phyloP scores from a whole-genome alignment of 2,113 vertebrate genomes.

The rabbit (Oryctolagus cuniculus) region mOryCun1.1 NC_091443.1:102683501-102684000 shows the following conservation, averaged over 20 bases:
- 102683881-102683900: no score
- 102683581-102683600: not conserved
- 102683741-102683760: not conserved
- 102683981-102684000: no score
- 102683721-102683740: not conserved
- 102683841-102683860: not conserved
- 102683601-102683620: not conserved
- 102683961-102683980: no score
- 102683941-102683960: no score
- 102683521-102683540: not conserved
- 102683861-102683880: not conserved
- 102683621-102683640: not conserved
- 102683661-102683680: not conserved
- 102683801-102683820: not conserved
- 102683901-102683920: no score
- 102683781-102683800: not conserved
- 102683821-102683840: not conserved
- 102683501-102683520: not conserved
- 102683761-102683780: not conserved
- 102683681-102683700: not conserved
- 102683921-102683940: no score
- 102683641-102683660: not conserved
- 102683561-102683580: not conserved
- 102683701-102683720: not conserved
- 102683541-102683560: not conserved